These are phyloP conservation scores for Branchellion lobata DNA, from an alignment of 2,888 invertebrate species.

Conservation along the genomic window DNA sequence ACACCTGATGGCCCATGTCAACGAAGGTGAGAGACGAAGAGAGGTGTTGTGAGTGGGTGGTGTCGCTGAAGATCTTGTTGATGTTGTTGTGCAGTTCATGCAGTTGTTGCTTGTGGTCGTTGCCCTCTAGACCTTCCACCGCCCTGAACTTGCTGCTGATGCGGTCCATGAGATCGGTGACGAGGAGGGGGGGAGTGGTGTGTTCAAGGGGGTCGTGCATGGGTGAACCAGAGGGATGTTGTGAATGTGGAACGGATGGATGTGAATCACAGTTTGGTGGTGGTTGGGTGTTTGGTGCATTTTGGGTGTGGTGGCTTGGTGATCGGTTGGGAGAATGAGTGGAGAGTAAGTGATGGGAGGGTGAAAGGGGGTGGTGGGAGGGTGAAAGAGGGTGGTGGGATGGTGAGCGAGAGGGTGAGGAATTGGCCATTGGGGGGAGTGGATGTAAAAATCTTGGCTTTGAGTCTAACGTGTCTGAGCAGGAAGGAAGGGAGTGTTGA, in stretches of 20 bases:
- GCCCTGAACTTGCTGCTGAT: not conserved
- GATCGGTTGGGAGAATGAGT: too few species aligned
- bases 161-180: not conserved
- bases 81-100: not conserved
- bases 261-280: constrained; percentile 67
- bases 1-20: not conserved
- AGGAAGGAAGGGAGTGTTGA: too few species aligned
- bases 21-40: not conserved
- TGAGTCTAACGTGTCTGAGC: too few species aligned
- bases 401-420: too few species aligned
- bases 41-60: not conserved
- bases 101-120: not conserved
- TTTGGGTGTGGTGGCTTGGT: too few species aligned
- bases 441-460: too few species aligned
- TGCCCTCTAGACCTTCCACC: not conserved
- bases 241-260: too few species aligned
- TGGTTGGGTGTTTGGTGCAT: constrained; percentile 69
- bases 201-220: not conserved
- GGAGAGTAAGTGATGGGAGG: too few species aligned
- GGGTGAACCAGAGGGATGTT: not conserved
- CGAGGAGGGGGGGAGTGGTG: not conserved
- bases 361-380: too few species aligned
- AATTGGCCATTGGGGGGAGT: too few species aligned
- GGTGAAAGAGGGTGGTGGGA: too few species aligned
- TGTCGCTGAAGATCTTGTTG: not conserved